phyloP scores from a whole-genome alignment of 1,140 invertebrate genomes.

The Macrocentrus cingulum region DNA sequence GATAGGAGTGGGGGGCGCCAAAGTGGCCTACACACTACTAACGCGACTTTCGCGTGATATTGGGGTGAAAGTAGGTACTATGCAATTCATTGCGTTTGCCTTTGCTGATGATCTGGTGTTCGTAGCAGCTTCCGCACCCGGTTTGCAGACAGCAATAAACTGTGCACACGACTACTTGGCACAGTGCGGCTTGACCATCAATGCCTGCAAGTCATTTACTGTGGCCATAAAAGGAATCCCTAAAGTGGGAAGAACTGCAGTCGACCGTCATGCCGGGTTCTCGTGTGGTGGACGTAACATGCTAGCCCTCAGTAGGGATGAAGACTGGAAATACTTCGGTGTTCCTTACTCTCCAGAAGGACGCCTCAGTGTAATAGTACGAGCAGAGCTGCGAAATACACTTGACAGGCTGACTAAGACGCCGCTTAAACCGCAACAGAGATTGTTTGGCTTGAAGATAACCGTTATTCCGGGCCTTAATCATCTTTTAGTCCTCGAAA shows the following conservation, averaged over 20 bases:
- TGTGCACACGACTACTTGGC: slow-evolving; percentile 18
- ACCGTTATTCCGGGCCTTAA: slow-evolving; percentile 27
- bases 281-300: background rate
- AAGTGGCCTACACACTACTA: slow-evolving; percentile 51
- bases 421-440: slow-evolving; percentile 43
- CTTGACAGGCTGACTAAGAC: slow-evolving; percentile 21
- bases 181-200: slow-evolving; percentile 39
- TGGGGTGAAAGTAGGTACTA: slow-evolving; percentile 33
- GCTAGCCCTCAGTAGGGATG: slow-evolving; percentile 5
- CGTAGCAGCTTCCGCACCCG: slow-evolving; percentile 36
- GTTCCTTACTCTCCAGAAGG: slow-evolving; percentile 18
- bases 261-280: slow-evolving; percentile 14
- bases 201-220: slow-evolving; percentile 42
- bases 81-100: slow-evolving; percentile 37
- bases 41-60: slow-evolving; percentile 29
- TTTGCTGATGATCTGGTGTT: slow-evolving; percentile 54
- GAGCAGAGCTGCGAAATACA: background rate
- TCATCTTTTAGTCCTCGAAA: slow-evolving; percentile 23
- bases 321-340: slow-evolving; percentile 22
- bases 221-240: slow-evolving; percentile 36
- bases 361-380: background rate
- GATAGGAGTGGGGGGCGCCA: too few relatives aligned
- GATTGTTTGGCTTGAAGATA: slow-evolving; percentile 27
- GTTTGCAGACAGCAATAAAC: slow-evolving; percentile 28
- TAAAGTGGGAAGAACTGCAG: slow-evolving; percentile 25